These are phyloP conservation scores for Villa cingulata DNA, from an alignment of 2,888 invertebrate genomes.

Conservation along the genomic window DNA sequence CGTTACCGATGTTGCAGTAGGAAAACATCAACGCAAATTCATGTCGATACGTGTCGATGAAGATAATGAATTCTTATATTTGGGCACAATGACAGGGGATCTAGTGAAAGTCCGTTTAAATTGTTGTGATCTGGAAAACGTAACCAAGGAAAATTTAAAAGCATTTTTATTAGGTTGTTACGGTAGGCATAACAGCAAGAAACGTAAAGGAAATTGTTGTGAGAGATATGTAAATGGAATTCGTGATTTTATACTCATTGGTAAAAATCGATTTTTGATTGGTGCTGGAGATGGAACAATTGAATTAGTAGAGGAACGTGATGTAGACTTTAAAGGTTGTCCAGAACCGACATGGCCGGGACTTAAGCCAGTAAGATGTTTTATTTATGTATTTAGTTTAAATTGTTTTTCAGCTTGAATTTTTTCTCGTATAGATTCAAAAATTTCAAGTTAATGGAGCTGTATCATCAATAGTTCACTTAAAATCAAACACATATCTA, in stretches of 20 bases:
- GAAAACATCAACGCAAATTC: conserved; percentile 63
- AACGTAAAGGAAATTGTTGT: conserved; percentile 32
- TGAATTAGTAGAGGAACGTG: conserved; percentile 52
- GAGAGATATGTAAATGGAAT: conserved; percentile 38
- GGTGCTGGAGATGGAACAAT: conserved; percentile 78
- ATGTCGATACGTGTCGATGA: conserved; percentile 56
- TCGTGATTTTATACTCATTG: conserved; percentile 47
- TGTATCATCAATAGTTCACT: conserved; percentile 60
- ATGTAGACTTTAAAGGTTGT: conserved; percentile 32
- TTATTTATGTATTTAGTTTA: conserved; percentile 16
- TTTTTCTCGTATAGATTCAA: conserved; percentile 36
- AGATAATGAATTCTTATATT: conserved; percentile 60
- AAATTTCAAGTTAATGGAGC: conserved; percentile 46
- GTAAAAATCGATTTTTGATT: conserved; percentile 50
- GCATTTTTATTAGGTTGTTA: conserved; percentile 41
- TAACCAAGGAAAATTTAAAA: conserved; percentile 18
- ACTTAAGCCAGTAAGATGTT: conserved; percentile 37
- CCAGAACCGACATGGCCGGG: conserved; percentile 43
- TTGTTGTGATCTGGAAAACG: conserved; percentile 33
- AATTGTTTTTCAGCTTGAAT: not conserved
- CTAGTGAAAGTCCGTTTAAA: conserved; percentile 37
- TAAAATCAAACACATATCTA: conserved; percentile 46
- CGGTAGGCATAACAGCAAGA: conserved; percentile 32
- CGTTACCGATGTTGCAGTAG: conserved; percentile 60
- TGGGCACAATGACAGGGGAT: conserved; percentile 72